Conservation (phyloP, 2,888 invertebrate species). For the Orthonychiurus folsomi region DNA sequence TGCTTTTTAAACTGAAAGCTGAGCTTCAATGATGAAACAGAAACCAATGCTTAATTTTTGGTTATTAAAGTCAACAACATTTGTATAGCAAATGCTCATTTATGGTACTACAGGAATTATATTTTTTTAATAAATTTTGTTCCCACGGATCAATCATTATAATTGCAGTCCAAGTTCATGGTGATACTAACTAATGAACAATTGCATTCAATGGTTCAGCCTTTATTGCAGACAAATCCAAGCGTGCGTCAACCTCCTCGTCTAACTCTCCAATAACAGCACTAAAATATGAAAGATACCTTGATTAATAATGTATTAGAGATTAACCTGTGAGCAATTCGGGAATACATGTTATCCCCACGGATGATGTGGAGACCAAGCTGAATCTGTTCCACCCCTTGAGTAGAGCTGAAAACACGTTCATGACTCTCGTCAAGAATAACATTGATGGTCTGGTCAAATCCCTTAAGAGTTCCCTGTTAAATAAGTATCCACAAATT, state of each 20-base stretch:
- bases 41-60: no score
- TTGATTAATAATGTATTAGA: neutral
- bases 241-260: constrained; percentile 49
- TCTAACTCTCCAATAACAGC: constrained; percentile 53
- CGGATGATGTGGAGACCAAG: constrained; percentile 94
- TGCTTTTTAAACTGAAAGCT: no score
- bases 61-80: no score
- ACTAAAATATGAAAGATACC: constrained; percentile 42
- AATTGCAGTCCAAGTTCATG: no score
- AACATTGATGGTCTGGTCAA: constrained; percentile 98
- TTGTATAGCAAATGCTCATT: no score
- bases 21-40: no score
- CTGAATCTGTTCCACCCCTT: constrained; percentile 90
- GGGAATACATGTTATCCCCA: constrained; percentile 96
- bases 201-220: constrained; percentile 48
- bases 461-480: constrained; percentile 90
- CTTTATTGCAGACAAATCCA: constrained; percentile 50
- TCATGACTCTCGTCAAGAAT: constrained; percentile 97
- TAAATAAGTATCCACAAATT: constrained; percentile 6
- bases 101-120: no score
- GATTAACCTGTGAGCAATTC: no score
- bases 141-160: no score
- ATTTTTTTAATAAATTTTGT: no score
- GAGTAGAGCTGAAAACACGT: constrained; percentile 85
- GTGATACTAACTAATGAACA: no score